Conservation (phyloP, 2,888 invertebrate genomes). For the Drosophila buzzatii region DNA sequence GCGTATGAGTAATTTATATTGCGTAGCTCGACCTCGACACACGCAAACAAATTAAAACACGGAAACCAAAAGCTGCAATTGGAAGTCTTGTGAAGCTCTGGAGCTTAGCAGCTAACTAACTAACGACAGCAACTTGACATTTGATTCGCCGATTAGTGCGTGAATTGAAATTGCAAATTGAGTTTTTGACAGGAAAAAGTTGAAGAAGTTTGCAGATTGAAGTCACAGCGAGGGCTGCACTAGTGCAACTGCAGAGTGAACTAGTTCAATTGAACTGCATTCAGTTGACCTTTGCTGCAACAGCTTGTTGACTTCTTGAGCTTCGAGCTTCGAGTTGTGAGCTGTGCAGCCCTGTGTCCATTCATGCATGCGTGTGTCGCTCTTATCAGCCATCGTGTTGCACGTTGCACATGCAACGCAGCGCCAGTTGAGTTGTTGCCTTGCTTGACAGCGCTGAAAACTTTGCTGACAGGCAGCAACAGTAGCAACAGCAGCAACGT, state of each 20-base stretch:
- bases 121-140: constrained; percentile 62
- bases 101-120: constrained; percentile 39
- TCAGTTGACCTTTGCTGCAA: background rate
- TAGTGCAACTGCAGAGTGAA: background rate
- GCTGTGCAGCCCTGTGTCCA: constrained; percentile 35
- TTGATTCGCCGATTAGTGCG: constrained; percentile 75
- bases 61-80: constrained; percentile 44
- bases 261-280: constrained; percentile 11
- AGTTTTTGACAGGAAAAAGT: constrained; percentile 36
- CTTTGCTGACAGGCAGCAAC: constrained; percentile 66
- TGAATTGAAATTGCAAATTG: constrained; percentile 46
- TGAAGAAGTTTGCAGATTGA: constrained; percentile 18
- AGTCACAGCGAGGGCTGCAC: constrained; percentile 7
- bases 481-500: constrained; percentile 15
- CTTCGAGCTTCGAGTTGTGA: background rate
- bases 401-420: constrained; percentile 67
- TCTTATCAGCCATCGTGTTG: constrained; percentile 52
- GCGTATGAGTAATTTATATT: constrained; percentile 62
- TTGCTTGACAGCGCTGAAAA: constrained; percentile 75
- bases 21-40: constrained; percentile 50
- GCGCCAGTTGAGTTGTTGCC: constrained; percentile 70
- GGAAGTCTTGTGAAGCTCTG: background rate
- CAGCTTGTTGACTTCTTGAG: background rate
- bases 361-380: constrained; percentile 32
- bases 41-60: constrained; percentile 57